Evolutionary conservation across 53 echinoderm and acorn worm genomes (phyloP), one percentile per base, ranked within the genome.

Genomic region (Stichopus horrens): DNA sequence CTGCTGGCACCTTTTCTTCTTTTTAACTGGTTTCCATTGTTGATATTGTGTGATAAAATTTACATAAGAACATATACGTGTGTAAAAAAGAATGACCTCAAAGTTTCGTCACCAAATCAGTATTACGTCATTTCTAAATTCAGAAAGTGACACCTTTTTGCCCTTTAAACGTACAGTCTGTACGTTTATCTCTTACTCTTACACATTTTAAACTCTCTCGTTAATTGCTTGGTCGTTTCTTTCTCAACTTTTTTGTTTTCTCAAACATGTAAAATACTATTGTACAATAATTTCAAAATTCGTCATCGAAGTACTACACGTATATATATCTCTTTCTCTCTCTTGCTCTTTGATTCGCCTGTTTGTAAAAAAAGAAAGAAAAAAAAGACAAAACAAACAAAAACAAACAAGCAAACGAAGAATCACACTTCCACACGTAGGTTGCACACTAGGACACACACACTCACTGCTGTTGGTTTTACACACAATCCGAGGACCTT

Each of bases 61-160:
- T 37, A 37, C 37, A 37, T 37, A 37, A 37, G 37, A 37, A 37
- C 37, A 1, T 37, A 37, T 37, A 37, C 37, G 37, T 37, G 37
- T 37, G 37, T 37, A 37, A 37, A 37, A 37, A 37, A 63, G 63
- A 16, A 63, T 63, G 16, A 63, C 63, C 63, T 63, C 63, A 63
- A 63, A 10, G 63, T 63, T 63, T 77, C 77, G 9, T 77, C 77
- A 77, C 77, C 77, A 77, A 23, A 77, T 77, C 77, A 77, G 77
- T 77, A 77, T 77, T 77, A 10, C 51, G 51, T 16, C 54, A 19
- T 51, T 77, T 77, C 77, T 23, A 51, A 21, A 52, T 7, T 77
- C 7, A 77, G 16, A 51, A 77, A 77, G 77, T 52, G 16, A 63
- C 37, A 37, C 4, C 74, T 74, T 14, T 37, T 37, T 37, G 37